Evolutionary conservation across 2,888 invertebrate species (phyloP).

Genomic region (Dryomyza anilis): DNA sequence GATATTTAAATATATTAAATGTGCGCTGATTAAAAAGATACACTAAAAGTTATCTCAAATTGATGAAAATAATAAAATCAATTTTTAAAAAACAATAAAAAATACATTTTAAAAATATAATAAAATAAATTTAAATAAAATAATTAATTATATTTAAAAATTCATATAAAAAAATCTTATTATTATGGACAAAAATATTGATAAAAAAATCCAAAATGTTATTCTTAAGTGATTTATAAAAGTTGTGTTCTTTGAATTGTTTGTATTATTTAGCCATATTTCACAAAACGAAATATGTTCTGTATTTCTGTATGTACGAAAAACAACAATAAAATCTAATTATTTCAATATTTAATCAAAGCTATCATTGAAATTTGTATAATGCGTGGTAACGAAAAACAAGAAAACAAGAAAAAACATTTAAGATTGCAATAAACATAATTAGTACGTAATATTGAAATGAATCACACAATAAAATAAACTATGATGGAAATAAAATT

Average conservation of each 20-base stretch:
- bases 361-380: too few species aligned
- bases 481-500: too few species aligned
- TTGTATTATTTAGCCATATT: slow-evolving; percentile 20
- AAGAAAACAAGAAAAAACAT: background rate
- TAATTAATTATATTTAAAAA: background rate
- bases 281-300: background rate
- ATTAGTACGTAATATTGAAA: too few species aligned
- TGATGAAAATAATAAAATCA: background rate
- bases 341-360: too few species aligned
- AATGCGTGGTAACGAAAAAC: too few species aligned
- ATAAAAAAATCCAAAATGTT: slow-evolving; percentile 2
- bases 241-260: too few species aligned
- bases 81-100: too few species aligned
- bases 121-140: background rate
- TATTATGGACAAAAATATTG: slow-evolving; percentile 5
- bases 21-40: too few species aligned
- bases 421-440: too few species aligned
- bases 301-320: background rate
- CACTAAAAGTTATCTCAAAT: slow-evolving; percentile 20
- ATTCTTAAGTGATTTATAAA: slow-evolving; percentile 15
- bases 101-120: too few species aligned
- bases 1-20: slow-evolving; percentile 7
- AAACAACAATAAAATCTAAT: background rate
- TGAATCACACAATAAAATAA: too few species aligned
- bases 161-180: slow-evolving; percentile 4